Evolutionary conservation across 2,113 vertebrate genomes (phyloP).

Genomic region (Onychorhynchus coronatus): DNA sequence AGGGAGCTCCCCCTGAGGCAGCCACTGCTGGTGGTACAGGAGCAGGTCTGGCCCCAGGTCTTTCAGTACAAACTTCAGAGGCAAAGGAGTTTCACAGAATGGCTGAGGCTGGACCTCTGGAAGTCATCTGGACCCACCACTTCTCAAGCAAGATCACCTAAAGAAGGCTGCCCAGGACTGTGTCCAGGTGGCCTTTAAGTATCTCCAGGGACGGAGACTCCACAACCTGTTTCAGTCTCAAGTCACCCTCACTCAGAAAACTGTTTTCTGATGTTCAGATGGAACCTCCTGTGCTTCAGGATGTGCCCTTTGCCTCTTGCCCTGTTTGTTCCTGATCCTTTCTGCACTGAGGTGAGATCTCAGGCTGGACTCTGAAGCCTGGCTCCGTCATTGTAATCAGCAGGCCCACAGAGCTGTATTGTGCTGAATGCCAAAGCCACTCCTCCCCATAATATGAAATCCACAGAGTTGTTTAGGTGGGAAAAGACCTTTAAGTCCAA

Average conservation of each 20-base stretch:
- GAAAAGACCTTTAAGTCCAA: neutral
- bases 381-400: neutral
- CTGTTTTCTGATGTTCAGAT: neutral
- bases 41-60: neutral
- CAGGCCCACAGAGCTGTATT: neutral
- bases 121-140: neutral
- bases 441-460: neutral
- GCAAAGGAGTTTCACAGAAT: neutral
- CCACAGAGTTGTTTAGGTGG: neutral
- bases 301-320: neutral
- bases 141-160: neutral
- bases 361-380: neutral
- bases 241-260: neutral
- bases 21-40: neutral
- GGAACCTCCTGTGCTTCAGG: neutral
- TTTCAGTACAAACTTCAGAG: neutral
- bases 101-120: neutral
- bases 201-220: neutral
- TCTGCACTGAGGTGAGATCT: neutral
- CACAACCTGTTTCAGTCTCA: neutral
- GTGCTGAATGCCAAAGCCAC: neutral
- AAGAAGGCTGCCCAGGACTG: neutral
- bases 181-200: accelerated
- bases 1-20: neutral
- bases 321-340: neutral